These are phyloP conservation scores for Takifugu rubripes DNA, from an alignment of 2,797 vertebrate species.

Conservation along the genomic window DNA sequence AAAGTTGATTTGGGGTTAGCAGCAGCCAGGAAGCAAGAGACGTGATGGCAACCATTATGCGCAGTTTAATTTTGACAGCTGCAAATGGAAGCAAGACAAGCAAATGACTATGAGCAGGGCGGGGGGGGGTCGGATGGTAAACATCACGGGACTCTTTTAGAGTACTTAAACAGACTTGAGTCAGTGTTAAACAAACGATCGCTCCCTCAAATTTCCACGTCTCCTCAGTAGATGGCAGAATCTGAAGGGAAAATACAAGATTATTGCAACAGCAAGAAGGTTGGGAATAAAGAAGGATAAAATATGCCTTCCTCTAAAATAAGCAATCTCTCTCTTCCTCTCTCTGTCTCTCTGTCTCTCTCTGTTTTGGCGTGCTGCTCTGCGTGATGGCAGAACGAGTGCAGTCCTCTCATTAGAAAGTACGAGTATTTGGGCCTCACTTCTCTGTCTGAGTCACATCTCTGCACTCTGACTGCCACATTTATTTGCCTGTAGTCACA, in stretches of 20 bases:
- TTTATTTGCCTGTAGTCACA: not conserved
- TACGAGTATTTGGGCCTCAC: conserved; percentile 11
- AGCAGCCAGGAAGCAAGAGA: conserved; percentile 66
- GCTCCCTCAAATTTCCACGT: conserved; percentile 19
- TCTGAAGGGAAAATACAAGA: conserved; percentile 24
- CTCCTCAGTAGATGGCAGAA: conserved; percentile 18
- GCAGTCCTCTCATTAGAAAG: conserved; percentile 6
- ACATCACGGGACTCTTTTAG: conserved; percentile 57
- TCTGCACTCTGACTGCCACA: too few species aligned
- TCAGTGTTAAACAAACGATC: conserved; percentile 41
- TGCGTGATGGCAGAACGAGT: conserved; percentile 15
- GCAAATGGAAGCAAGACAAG: conserved; percentile 67
- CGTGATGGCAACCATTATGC: conserved; percentile 67
- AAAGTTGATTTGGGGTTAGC: conserved; percentile 70
- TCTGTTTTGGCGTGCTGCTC: too few species aligned
- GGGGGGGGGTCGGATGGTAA: conserved; percentile 32
- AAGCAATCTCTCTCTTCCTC: not conserved
- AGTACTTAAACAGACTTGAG: conserved; percentile 47
- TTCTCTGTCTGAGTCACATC: conserved; percentile 25
- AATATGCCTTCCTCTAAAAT: conserved; percentile 3
- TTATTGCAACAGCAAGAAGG: conserved; percentile 17
- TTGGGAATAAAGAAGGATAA: conserved; percentile 5
- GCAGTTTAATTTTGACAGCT: conserved; percentile 75
- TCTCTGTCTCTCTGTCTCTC: too few species aligned
- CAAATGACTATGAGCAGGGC: conserved; percentile 64